A percentile compares a stretch with the other conserved stretches of the same genome.
Evolutionary conservation across 1,140 invertebrate genomes (phyloP).

Genomic region (Armadillidium nasatum): DNA sequence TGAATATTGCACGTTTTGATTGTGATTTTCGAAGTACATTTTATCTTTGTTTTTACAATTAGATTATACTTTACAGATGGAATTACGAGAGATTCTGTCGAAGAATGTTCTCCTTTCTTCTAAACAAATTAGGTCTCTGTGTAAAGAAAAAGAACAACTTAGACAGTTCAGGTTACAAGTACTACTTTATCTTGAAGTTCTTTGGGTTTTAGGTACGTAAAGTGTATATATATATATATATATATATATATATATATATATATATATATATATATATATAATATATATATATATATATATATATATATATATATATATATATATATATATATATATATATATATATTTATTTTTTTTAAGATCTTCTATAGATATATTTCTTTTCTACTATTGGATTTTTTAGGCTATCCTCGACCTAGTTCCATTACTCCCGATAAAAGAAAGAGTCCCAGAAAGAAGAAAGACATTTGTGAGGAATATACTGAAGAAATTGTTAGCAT

Average conservation of each 20-base stretch:
- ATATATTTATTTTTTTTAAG: no score
- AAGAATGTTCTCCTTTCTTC: not conserved
- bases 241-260: no score
- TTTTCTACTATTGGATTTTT: no score
- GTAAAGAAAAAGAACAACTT: not conserved
- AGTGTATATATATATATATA: no score
- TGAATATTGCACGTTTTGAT: no score
- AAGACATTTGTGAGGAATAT: conserved; percentile 23
- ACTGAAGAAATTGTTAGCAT: conserved; percentile 31
- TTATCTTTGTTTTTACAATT: no score
- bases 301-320: no score
- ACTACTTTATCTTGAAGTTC: conserved; percentile 13
- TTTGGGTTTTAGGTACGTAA: not conserved
- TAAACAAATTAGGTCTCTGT: not conserved
- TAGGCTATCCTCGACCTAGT: not conserved
- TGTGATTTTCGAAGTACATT: no score
- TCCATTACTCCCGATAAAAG: not conserved
- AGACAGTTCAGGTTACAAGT: not conserved
- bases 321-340: no score
- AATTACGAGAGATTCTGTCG: not conserved
- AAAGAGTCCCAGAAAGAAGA: not conserved
- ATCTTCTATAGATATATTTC: no score
- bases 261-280: no score
- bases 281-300: no score
- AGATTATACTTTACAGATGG: not conserved